Base-by-base conservation (phyloP, 92 coral and sea anemone genomes). In the Scolanthus callimorphus region DNA sequence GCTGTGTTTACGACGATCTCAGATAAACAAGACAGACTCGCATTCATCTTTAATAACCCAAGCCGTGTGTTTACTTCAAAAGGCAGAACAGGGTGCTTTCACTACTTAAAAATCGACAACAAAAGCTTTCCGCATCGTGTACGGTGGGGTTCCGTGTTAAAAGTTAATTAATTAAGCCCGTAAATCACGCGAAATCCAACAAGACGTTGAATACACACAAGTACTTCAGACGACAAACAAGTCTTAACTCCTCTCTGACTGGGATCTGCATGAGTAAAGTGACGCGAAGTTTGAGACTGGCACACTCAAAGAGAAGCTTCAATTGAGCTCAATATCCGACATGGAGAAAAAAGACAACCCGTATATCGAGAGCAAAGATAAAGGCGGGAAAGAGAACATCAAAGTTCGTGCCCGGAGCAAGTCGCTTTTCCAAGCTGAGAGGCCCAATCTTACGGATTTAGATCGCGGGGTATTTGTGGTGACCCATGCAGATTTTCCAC, bases 401-500 rank as follows among this genome's bases (percentile, higher is more conserved):
- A 34, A 15, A 34, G 15, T 6, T 34, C n/a, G 64, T 13, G 57
- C 20, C 12, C 55, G 63, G 17, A 70, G 96, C 39, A 87, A 51
- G 69, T 60, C 96, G 9, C 63, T 87, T 27, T 87, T 87, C 24
- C 83, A 82, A 15, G 59, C 90, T 3, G 79, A 60, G 43, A 67
- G 64, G 0, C 76, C 76, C 17, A 55, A 21, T 20, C 23, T 38
- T 34, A 63, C 72, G n/a, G 90, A 49, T 29, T 63, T 62, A 2
- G 96, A 88, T 28, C 74, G 58, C 20, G 96, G 96, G 0, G 62
- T 69, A 20, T 81, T 79, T 25, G 86, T 83, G 2, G 41, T 88
- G 78, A 78, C 96, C 4, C 96, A 88, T 31, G 96, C 96, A n/a
- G 96, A 88, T 63, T 82, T 78, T 41, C 96, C 96, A 3, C 53